A percentile compares a stretch with the other conserved stretches of the same genome.
Conservation (phyloP, 2,797 vertebrate species). For the Hippocampus kuda region DNA sequence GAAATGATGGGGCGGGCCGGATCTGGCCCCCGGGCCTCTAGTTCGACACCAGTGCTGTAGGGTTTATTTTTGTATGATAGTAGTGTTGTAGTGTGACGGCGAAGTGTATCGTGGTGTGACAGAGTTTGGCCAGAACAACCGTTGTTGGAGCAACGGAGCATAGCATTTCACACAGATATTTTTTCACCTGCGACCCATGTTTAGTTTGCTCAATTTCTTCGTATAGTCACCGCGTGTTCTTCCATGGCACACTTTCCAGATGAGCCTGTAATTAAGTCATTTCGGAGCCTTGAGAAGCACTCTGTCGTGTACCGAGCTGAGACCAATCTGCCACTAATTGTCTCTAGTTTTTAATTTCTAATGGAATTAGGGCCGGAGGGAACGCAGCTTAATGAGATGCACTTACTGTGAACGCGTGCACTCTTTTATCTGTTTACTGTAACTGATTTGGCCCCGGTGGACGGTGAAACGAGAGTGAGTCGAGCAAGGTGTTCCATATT, state of each 20-base stretch:
- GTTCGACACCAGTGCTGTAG: no score
- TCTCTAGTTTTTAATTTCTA: constrained; percentile 68
- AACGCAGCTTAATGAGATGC: constrained; percentile 58
- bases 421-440: constrained; percentile 57
- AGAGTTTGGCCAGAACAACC: neutral
- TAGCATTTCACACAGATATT: neutral
- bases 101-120: neutral
- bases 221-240: constrained; percentile 24
- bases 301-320: constrained; percentile 50
- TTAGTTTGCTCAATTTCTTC: constrained; percentile 15
- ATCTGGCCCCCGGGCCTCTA: no score
- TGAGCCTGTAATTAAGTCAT: constrained; percentile 66
- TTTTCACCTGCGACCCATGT: constrained; percentile 7
- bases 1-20: no score
- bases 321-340: constrained; percentile 67
- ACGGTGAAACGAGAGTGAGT: constrained; percentile 43
- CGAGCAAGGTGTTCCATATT: constrained; percentile 43
- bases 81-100: no score
- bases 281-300: constrained; percentile 49
- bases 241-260: constrained; percentile 34
- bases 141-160: neutral
- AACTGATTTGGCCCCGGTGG: constrained; percentile 33
- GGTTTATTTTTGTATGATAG: neutral
- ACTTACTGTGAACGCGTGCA: constrained; percentile 26
- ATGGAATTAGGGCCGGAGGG: constrained; percentile 63